Evolutionary conservation across 1,140 invertebrate genomes (phyloP).

Genomic region (Nomia melanderi): DNA sequence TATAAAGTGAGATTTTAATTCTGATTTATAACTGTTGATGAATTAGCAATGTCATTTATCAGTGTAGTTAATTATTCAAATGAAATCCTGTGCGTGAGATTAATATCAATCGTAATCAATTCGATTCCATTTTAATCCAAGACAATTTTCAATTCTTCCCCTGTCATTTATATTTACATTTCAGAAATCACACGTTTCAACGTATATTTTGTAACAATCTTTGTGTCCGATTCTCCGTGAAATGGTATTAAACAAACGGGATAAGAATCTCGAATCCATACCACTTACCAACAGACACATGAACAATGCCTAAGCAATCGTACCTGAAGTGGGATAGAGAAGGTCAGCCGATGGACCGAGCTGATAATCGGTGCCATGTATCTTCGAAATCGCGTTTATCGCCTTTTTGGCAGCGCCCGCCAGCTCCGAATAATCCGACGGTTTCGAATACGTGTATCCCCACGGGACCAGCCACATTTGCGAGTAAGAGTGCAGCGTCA

Average conservation of each 20-base stretch:
- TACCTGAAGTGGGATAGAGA: constrained; percentile 87
- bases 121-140: too few species aligned
- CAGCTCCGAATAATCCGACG: constrained; percentile 87
- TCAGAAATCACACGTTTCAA: too few species aligned
- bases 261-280: neutral
- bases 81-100: too few species aligned
- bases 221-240: too few species aligned
- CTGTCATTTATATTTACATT: too few species aligned
- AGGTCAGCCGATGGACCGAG: constrained; percentile 89
- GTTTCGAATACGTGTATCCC: constrained; percentile 87
- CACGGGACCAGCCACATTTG: constrained; percentile 93
- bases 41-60: too few species aligned
- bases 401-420: constrained; percentile 86
- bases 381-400: constrained; percentile 86
- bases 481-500: constrained; percentile 94
- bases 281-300: neutral
- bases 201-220: too few species aligned
- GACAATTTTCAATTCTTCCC: too few species aligned
- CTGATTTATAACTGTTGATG: too few species aligned
- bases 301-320: neutral
- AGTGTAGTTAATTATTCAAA: too few species aligned
- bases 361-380: constrained; percentile 86
- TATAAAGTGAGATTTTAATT: too few species aligned
- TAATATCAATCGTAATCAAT: too few species aligned
- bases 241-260: neutral